Evolutionary conservation across 2,797 vertebrate genomes (phyloP).

Genomic region (Danio tinwini): DNA sequence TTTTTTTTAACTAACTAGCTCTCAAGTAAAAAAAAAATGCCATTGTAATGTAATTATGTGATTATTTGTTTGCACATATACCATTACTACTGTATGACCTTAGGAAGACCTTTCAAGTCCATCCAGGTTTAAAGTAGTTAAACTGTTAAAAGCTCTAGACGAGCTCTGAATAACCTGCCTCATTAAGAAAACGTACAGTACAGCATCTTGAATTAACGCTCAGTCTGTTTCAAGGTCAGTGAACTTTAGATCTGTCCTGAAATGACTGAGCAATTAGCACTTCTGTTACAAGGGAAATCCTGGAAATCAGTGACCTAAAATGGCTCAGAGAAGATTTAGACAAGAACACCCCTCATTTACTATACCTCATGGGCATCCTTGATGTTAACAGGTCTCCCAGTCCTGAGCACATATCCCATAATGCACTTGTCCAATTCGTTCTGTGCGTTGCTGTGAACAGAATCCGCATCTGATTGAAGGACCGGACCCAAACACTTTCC

Average conservation of each 20-base stretch:
- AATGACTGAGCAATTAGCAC: neutral
- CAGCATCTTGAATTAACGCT: neutral
- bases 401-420: conserved; percentile 64
- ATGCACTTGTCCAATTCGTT: conserved; percentile 61
- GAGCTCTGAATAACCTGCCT: conserved; percentile 5
- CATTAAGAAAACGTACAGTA: neutral
- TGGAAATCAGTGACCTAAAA: neutral
- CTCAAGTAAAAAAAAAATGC: too few species aligned
- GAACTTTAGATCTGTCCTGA: neutral
- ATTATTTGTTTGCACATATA: neutral
- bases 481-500: conserved; percentile 58
- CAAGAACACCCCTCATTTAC: conserved; percentile 47
- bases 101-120: neutral
- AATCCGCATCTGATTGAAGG: conserved; percentile 44
- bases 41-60: neutral
- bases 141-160: neutral
- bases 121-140: neutral
- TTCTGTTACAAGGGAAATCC: neutral
- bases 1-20: neutral
- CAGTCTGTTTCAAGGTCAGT: neutral
- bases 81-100: neutral
- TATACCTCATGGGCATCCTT: conserved; percentile 65
- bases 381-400: conserved; percentile 64
- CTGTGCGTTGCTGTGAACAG: conserved; percentile 48
- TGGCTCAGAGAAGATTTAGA: neutral